Conservation (phyloP, 2,113 vertebrate genomes). For the Vireo altiloquus region DNA sequence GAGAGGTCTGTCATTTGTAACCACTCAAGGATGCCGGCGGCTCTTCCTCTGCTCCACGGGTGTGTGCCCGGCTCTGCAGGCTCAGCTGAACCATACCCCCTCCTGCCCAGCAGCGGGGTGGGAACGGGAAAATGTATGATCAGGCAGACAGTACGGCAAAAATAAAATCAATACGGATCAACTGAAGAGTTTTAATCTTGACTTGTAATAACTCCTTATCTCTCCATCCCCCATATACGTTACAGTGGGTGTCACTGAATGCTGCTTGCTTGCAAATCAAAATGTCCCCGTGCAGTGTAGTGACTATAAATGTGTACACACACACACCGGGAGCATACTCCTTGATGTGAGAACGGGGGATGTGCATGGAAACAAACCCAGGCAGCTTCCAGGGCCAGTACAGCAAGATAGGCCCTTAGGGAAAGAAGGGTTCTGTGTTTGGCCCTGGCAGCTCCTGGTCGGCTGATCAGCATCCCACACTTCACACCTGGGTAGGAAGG, state of each 20-base stretch:
- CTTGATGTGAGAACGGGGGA: not conserved
- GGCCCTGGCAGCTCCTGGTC: not conserved
- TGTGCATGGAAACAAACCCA: not conserved
- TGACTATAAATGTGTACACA: not conserved
- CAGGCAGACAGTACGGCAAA: not conserved
- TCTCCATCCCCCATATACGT: not conserved
- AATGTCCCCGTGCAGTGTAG: accelerated
- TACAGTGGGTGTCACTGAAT: not conserved
- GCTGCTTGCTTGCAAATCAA: not conserved
- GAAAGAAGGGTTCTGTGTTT: not conserved
- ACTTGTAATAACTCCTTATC: not conserved
- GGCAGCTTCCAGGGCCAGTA: not conserved
- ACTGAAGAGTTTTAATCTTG: not conserved
- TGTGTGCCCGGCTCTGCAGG: accelerated
- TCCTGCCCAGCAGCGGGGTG: not conserved
- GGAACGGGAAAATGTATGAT: not conserved
- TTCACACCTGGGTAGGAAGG: not conserved
- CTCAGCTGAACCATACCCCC: accelerated
- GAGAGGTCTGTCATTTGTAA: conserved; percentile 13
- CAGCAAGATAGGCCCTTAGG: not conserved
- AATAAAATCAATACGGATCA: conserved; percentile 9
- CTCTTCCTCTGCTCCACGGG: not conserved
- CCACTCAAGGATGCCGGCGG: not conserved
- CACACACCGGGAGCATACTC: not conserved
- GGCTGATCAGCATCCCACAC: not conserved